Evolutionary conservation across 2,797 vertebrate genomes (phyloP).

Genomic region (Danio kyathit): DNA sequence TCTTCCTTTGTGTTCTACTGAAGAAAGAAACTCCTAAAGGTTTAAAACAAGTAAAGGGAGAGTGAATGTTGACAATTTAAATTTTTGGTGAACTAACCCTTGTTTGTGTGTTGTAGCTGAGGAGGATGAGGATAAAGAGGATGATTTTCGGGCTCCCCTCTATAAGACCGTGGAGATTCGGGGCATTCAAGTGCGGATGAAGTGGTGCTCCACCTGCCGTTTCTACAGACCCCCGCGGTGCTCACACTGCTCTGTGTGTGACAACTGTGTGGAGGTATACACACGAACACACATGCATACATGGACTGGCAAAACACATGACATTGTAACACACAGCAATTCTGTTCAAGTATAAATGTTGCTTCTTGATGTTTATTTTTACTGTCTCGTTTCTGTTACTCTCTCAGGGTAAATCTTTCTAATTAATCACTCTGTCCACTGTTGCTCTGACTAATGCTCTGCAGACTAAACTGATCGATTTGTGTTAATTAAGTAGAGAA

Average conservation of each 20-base stretch:
- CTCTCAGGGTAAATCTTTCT: not conserved
- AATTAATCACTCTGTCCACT: conserved; percentile 14
- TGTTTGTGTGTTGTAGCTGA: conserved; percentile 79
- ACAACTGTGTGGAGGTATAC: conserved; percentile 97
- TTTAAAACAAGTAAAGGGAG: too few species aligned
- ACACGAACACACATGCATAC: not conserved
- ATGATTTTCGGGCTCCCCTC: conserved; percentile 94
- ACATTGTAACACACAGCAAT: not conserved
- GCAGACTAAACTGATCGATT: not conserved
- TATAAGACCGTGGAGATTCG: conserved; percentile 98
- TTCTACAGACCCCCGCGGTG: conserved; percentile 96
- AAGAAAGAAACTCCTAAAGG: too few species aligned
- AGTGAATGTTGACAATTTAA: too few species aligned
- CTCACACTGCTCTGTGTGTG: conserved; percentile 97
- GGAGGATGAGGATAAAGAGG: conserved; percentile 97
- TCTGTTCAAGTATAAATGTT: not conserved
- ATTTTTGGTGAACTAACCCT: not conserved
- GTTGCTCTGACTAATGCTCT: conserved; percentile 14
- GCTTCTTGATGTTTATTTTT: not conserved
- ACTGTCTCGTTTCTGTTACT: not conserved
- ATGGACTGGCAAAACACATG: not conserved
- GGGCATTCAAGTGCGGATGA: conserved; percentile 97
- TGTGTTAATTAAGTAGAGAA: conserved; percentile 26
- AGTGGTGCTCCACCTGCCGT: conserved; percentile 97
- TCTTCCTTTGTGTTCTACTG: too few species aligned